Percentiles rank a stretch among this genome's conserved stretches.
These are phyloP conservation scores for Aproaerema taeniolella DNA, from an alignment of 2,888 invertebrate species.

Conservation along the genomic window DNA sequence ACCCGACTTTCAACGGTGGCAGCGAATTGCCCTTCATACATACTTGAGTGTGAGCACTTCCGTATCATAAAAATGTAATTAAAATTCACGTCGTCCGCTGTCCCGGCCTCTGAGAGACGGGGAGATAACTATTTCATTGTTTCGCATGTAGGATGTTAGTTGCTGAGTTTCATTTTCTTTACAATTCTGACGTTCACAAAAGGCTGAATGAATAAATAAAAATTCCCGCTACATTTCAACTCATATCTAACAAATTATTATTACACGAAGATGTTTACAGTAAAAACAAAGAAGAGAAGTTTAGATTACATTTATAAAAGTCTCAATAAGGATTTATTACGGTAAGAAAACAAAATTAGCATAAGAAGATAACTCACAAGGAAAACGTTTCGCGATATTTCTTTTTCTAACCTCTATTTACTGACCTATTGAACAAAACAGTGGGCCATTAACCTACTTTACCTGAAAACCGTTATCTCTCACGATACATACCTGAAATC, in stretches of 20 bases:
- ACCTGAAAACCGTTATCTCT: constrained; percentile 23
- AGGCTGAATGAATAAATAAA: constrained; percentile 8
- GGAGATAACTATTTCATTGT: constrained; percentile 57
- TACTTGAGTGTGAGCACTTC: constrained; percentile 56
- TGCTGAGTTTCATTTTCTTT: constrained; percentile 29
- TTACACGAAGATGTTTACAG: background rate
- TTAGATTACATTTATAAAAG: background rate
- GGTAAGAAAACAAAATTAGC: constrained; percentile 2
- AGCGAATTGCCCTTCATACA: constrained; percentile 56
- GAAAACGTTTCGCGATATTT: background rate
- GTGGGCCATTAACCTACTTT: constrained; percentile 17
- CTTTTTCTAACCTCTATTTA: background rate
- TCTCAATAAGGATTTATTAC: background rate
- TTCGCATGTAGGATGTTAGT: constrained; percentile 32
- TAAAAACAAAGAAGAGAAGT: background rate
- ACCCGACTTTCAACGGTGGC: constrained; percentile 46
- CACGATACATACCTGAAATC: constrained; percentile 49
- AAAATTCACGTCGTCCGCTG: constrained; percentile 62
- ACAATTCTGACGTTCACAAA: constrained; percentile 25
- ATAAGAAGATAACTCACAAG: background rate
- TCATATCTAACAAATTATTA: too few species aligned
- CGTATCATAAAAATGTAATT: constrained; percentile 72
- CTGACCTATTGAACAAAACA: constrained; percentile 14
- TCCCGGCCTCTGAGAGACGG: constrained; percentile 36
- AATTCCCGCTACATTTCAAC: constrained; percentile 3